phyloP scores from a whole-genome alignment of 2,797 vertebrate species.

The Falco concolor region DNA sequence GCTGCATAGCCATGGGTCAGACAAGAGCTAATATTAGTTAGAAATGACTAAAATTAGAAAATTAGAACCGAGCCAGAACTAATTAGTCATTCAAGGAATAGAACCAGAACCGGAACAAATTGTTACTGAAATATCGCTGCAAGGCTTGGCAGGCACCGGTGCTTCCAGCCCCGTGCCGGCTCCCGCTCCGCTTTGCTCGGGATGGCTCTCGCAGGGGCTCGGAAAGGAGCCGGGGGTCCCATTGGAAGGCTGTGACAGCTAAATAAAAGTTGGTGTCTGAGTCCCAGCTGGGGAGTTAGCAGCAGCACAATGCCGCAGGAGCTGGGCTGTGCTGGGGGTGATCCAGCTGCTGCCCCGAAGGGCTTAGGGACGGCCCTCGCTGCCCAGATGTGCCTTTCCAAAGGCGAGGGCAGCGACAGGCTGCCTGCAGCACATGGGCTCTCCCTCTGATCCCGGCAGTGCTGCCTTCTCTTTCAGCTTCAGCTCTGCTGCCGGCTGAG shows the following conservation, averaged over 20 bases:
- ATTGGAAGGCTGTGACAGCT: neutral
- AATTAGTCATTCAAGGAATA: conserved; percentile 45
- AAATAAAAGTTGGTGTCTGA: neutral
- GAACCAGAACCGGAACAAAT: conserved; percentile 60
- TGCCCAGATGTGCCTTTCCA: neutral
- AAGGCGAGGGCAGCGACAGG: neutral
- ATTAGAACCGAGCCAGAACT: conserved; percentile 27
- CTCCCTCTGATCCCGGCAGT: neutral
- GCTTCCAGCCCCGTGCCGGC: neutral
- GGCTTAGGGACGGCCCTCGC: fast-evolving
- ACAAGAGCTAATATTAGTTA: conserved; percentile 37
- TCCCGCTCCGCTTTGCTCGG: neutral
- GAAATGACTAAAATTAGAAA: conserved; percentile 56
- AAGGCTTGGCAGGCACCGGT: neutral
- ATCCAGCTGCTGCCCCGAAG: neutral
- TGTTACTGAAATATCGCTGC: neutral
- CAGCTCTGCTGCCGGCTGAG: neutral
- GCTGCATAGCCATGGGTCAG: neutral
- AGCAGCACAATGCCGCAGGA: neutral
- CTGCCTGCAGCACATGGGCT: neutral
- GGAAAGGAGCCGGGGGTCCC: neutral
- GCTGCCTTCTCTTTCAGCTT: neutral
- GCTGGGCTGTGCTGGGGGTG: neutral
- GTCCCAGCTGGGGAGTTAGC: neutral
- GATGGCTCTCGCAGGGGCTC: neutral